Conservation (phyloP, 2,888 invertebrate species). For the Andrena trimmerana region DNA sequence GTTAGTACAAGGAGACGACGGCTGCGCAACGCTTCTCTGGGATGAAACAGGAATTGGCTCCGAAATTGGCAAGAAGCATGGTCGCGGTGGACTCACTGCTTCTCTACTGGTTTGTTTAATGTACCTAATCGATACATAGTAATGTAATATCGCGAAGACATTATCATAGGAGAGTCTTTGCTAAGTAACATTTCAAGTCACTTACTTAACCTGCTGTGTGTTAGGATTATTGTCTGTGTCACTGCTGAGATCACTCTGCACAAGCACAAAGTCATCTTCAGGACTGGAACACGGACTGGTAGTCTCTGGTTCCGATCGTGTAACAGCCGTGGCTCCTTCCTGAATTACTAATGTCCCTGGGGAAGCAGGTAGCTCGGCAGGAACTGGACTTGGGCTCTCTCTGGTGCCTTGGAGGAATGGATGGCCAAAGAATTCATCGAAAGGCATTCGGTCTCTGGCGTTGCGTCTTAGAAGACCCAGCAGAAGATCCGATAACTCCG, state of each 20-base stretch:
- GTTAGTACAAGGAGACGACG: constrained; percentile 71
- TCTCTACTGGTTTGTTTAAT: constrained; percentile 85
- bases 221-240: constrained; percentile 84
- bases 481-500: constrained; percentile 94
- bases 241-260: constrained; percentile 83
- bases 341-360: constrained; percentile 77
- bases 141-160: constrained; percentile 10
- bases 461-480: constrained; percentile 95
- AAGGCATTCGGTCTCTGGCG: constrained; percentile 97
- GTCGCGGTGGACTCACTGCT: constrained; percentile 88
- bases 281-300: constrained; percentile 84
- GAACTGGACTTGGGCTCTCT: constrained; percentile 85
- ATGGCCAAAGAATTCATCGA: constrained; percentile 98
- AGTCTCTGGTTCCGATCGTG: constrained; percentile 77
- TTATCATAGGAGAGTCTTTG: not conserved
- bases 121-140: constrained; percentile 82
- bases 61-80: constrained; percentile 89
- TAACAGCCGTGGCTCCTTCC: constrained; percentile 70
- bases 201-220: constrained; percentile 79
- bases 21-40: constrained; percentile 85
- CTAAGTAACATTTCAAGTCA: constrained; percentile 13
- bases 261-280: constrained; percentile 84
- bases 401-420: constrained; percentile 91
- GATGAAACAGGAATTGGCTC: constrained; percentile 93
- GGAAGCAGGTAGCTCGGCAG: constrained; percentile 82